Base-by-base conservation (phyloP, 2,797 vertebrate genomes). In the Sebastes hubbsi region DNA sequence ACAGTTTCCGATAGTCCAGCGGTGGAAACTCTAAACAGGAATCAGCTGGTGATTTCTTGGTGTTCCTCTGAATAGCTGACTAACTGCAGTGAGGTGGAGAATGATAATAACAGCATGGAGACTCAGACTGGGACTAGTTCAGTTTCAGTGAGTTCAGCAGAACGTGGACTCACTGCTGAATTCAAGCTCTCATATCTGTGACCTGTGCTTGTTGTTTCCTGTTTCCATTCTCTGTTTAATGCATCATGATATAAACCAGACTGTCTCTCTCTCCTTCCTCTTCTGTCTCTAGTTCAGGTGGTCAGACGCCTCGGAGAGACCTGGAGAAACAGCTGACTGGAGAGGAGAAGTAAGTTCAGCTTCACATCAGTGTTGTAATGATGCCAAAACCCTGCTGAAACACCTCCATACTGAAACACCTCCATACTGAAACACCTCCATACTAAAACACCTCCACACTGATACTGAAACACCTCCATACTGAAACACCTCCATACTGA, bases 261-360 rank as follows among this genome's bases (percentile, higher is more conserved):
- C 1, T 58, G 7, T 83, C 30, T 72, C 16, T 73, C 4, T 55
- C 10, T 56, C 10, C 58, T 34, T 34, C 32, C 32, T 34, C 32
- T 27, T 66, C 20, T 75, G 8, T 71, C 24, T 87, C 2, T 6
- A 99, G 98, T 65, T 97, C 97, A 6, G 98, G 97, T 62, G 98
- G 98, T 52, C 98, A 99, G 94, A 99, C 98, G 52, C 98, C 98
- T 4, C 97, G 98, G 12, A 96, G 98, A 77, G 98, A 99, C 88
- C 92, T 99, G 93, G 98, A 99, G 87, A 99, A 99, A 59, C 98
- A 99, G 92, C 93, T 99, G 82, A 99, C 98, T 1, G 98, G 98
- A 85, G 98, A 99, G 70, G 98, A 99, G 49, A 99, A 99, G 98
- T 99, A 93, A 95, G 69, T 11, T 9, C 3, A 32, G 8, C 29